A percentile compares a stretch with the other conserved stretches of the same genome.
Conservation (phyloP, 92 coral and sea anemone genomes). For the Porites rus region DNA sequence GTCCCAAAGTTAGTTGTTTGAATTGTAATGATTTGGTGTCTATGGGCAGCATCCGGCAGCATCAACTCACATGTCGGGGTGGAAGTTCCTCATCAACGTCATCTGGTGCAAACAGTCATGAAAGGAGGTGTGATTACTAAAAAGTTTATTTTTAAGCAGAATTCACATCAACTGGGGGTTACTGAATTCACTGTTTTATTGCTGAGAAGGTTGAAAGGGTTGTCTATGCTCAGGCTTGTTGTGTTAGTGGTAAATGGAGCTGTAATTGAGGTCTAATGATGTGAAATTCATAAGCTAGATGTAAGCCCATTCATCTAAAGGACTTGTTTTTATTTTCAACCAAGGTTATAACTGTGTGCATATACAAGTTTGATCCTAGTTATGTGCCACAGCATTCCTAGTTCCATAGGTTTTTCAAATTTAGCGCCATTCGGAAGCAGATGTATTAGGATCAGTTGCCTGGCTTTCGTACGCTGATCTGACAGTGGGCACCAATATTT, state of each 20-base stretch:
- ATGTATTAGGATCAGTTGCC: slow-evolving; percentile 9
- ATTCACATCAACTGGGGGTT: slow-evolving; percentile 5
- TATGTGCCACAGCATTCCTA: slow-evolving; percentile 2
- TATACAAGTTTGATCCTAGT: not conserved
- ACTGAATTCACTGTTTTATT: not conserved
- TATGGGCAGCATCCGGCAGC: slow-evolving; percentile 30
- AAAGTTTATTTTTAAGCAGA: slow-evolving; percentile 9
- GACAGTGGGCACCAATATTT: too few species aligned
- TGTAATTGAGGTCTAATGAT: slow-evolving; percentile 8
- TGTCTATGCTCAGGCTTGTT: too few species aligned
- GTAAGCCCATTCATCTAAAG: slow-evolving; percentile 1
- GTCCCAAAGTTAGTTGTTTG: slow-evolving; percentile 46
- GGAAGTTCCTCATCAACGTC: slow-evolving; percentile 26
- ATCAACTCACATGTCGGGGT: slow-evolving; percentile 42
- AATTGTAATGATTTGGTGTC: slow-evolving; percentile 36
- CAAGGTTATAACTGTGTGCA: not conserved
- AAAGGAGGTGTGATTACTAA: not conserved
- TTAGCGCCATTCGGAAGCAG: slow-evolving; percentile 1
- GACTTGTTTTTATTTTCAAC: slow-evolving; percentile 3
- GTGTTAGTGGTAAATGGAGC: too few species aligned
- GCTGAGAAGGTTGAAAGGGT: too few species aligned
- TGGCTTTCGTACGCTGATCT: not conserved
- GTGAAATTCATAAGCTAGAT: slow-evolving; percentile 1
- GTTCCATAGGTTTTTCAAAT: slow-evolving; percentile 3
- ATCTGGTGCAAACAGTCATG: not conserved